Percentiles rank a stretch among this genome's conserved stretches.
These are phyloP conservation scores for Thecocarcelia acutangulata DNA, from an alignment of 2,888 invertebrate genomes.

Conservation along the genomic window DNA sequence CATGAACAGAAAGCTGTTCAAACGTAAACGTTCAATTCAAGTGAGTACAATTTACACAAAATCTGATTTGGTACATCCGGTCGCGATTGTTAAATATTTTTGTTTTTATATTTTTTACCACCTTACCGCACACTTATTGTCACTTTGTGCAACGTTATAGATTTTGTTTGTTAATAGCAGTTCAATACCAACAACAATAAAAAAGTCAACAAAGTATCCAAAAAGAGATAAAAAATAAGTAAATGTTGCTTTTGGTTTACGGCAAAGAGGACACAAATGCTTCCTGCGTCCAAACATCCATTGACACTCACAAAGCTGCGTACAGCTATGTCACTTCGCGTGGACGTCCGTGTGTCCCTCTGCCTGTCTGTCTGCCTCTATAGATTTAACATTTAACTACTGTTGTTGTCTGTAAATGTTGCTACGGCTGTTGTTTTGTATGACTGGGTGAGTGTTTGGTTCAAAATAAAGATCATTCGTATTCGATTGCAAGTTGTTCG, in stretches of 20 bases:
- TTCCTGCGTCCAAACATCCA: constrained; percentile 56
- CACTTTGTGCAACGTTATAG: constrained; percentile 53
- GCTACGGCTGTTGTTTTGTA: constrained; percentile 26
- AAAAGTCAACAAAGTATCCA: constrained; percentile 1
- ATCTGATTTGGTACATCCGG: constrained; percentile 81
- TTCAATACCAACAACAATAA: constrained; percentile 24
- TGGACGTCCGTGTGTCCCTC: constrained; percentile 21
- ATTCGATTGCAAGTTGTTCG: constrained; percentile 77
- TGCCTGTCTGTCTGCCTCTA: constrained; percentile 1
- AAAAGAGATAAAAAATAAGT: constrained; percentile 24
- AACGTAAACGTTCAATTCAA: constrained; percentile 41
- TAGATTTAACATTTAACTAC: constrained; percentile 64
- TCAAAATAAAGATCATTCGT: constrained; percentile 77
- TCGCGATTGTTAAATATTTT: constrained; percentile 76
- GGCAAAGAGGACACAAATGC: constrained; percentile 66
- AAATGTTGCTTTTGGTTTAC: constrained; percentile 67
- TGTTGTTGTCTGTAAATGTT: constrained; percentile 52
- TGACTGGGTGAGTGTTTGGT: constrained; percentile 45
- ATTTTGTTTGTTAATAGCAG: constrained; percentile 40
- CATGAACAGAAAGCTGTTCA: constrained; percentile 23
- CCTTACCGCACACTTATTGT: constrained; percentile 70
- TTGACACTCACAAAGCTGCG: constrained; percentile 10
- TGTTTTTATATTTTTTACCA: constrained; percentile 72
- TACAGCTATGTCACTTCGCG: constrained; percentile 6
- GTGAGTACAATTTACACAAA: constrained; percentile 71